Conservation (phyloP, 2,113 vertebrate species). For the Mus pahari region DNA sequence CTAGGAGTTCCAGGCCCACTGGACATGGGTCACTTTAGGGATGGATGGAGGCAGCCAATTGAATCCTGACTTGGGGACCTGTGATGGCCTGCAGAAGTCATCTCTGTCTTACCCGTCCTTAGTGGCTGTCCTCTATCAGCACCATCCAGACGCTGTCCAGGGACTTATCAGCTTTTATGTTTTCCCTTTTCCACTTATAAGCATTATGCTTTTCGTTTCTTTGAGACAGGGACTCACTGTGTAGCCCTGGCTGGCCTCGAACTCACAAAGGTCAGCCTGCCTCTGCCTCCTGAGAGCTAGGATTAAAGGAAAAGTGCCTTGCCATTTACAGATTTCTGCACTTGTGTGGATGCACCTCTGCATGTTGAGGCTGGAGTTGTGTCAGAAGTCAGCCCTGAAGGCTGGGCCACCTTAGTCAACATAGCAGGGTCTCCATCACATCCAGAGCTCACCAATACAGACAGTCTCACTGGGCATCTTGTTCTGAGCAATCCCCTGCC, state of each 20-base stretch:
- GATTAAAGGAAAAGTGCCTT: background rate
- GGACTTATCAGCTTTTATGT: background rate
- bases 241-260: background rate
- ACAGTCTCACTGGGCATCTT: too few relatives aligned
- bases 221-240: background rate
- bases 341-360: background rate
- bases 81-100: background rate
- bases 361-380: background rate
- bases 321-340: background rate
- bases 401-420: background rate
- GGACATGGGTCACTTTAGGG: background rate
- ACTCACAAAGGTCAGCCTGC: background rate
- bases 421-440: background rate
- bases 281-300: background rate
- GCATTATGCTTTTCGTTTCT: background rate
- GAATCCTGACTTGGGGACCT: background rate
- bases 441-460: background rate
- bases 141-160: background rate
- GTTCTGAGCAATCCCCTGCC: background rate
- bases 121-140: background rate
- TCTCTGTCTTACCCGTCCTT: background rate
- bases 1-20: background rate
- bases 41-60: background rate
- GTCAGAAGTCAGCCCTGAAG: background rate
- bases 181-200: background rate